These are phyloP conservation scores for Lucifuga dentata DNA, from an alignment of 2,113 vertebrate species.

Conservation along the genomic window DNA sequence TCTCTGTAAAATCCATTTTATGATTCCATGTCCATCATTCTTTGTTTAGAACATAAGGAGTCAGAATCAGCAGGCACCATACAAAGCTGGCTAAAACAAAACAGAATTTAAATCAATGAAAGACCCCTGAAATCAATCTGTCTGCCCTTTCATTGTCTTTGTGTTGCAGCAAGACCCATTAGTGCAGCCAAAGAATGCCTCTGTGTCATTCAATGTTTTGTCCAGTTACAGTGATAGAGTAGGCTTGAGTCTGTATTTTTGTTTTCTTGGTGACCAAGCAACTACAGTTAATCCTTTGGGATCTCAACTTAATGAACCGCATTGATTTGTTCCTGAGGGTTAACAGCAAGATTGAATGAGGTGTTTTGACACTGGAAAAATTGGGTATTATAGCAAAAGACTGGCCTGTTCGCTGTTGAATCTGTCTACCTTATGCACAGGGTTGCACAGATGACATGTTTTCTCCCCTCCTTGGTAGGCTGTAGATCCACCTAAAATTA, in stretches of 20 bases:
- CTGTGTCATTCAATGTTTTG: conserved; percentile 30
- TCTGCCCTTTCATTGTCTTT: conserved; percentile 27
- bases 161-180: conserved; percentile 21
- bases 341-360: conserved; percentile 67
- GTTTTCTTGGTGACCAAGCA: conserved; percentile 70
- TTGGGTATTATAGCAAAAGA: conserved; percentile 52
- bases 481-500: not conserved
- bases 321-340: conserved; percentile 76
- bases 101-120: conserved; percentile 20
- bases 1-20: too few species aligned
- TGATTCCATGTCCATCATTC: too few species aligned
- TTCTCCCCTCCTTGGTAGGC: not conserved
- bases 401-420: not conserved
- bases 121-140: conserved; percentile 29
- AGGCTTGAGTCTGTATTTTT: conserved; percentile 58
- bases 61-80: not conserved
- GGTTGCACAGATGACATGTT: conserved; percentile 5
- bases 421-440: not conserved
- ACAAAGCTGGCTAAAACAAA: not conserved
- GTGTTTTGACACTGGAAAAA: conserved; percentile 72
- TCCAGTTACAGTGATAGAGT: conserved; percentile 59
- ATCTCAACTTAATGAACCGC: conserved; percentile 76
- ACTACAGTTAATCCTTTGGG: conserved; percentile 66
- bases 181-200: conserved; percentile 29
- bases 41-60: too few species aligned